Base-by-base conservation (phyloP, 2,888 invertebrate species). In the Plutella xylostella region DNA sequence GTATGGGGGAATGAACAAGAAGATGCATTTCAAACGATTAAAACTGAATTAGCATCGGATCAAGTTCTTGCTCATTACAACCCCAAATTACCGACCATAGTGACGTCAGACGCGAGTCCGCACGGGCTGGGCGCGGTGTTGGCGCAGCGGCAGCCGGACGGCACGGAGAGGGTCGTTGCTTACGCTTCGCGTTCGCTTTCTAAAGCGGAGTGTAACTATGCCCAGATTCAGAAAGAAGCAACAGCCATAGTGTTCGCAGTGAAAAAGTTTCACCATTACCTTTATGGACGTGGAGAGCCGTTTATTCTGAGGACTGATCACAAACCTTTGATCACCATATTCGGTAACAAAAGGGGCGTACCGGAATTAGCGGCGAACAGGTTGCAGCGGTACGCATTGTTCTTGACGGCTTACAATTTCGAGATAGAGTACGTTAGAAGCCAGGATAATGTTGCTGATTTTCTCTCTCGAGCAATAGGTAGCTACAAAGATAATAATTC, bases 91-190 rank as follows among this genome's bases (percentile, higher is more conserved):
- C 11, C 11, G 14, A 17, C 14, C 11, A 34, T 34, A n/a, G 9
- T 49, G 15, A 45, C 49, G 1, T 42, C 40, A 15, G 49, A 49
- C 38, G 47, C 43, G 14, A 18, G 31, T 1, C 45, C 50, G 17
- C 5, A 12, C 2, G 49, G 49, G 1, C 28, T 49, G 1, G 49
- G 43, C 11, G 47, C 41, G 2, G 33, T 49, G 1, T 22, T 49
- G 14, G 39, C 47, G 4, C 47, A 45, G 21, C 6, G 4, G 21
- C 15, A 18, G 33, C 43, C 39, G 35, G 15, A 31, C 20, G 42
- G 42, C 19, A 3, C 12, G 3, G 48, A 50, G 38, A 30, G 43
- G 1, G 40, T 45, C 1, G 19, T 50, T 4, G 39, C 46, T 5
- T 49, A 38, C 9, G 38, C 38, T 9, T 38, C 38, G 14, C 38